Conservation (phyloP, 2,113 vertebrate species). For the Phocoena phocoena region DNA sequence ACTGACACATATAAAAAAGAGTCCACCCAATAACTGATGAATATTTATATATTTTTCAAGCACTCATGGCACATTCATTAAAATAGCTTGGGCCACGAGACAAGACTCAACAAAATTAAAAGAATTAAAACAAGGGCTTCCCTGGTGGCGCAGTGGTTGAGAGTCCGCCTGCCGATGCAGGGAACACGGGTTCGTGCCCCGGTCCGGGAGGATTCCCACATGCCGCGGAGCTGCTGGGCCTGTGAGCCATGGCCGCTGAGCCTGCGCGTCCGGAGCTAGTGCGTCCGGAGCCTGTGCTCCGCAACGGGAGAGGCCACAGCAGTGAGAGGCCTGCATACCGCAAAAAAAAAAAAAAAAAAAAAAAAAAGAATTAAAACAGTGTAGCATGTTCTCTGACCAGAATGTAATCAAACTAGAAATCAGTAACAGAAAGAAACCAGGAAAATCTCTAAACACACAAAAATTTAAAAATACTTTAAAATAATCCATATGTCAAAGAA, state of each 20-base stretch:
- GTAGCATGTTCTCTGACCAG: neutral
- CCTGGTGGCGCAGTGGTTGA: no score
- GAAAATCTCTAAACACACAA: neutral
- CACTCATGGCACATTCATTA: neutral
- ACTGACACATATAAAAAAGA: neutral
- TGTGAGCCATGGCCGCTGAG: no score
- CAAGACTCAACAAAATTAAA: neutral
- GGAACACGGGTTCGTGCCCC: no score
- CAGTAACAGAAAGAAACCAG: neutral
- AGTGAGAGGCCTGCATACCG: no score
- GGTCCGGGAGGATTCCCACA: no score
- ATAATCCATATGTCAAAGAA: neutral
- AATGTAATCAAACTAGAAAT: neutral
- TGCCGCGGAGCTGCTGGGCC: no score
- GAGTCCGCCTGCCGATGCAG: no score
- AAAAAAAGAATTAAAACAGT: neutral
- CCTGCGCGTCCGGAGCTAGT: no score
- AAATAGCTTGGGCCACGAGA: neutral
- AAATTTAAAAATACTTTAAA: neutral
- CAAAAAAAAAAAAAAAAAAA: no score
- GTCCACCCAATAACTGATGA: neutral
- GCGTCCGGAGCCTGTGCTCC: no score
- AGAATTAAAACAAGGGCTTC: neutral
- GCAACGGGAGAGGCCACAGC: no score
- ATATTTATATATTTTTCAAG: neutral